Percentiles rank a stretch among this genome's conserved stretches.
phyloP scores from a whole-genome alignment of 2,113 vertebrate genomes.

The Microtus ochrogaster region DNA sequence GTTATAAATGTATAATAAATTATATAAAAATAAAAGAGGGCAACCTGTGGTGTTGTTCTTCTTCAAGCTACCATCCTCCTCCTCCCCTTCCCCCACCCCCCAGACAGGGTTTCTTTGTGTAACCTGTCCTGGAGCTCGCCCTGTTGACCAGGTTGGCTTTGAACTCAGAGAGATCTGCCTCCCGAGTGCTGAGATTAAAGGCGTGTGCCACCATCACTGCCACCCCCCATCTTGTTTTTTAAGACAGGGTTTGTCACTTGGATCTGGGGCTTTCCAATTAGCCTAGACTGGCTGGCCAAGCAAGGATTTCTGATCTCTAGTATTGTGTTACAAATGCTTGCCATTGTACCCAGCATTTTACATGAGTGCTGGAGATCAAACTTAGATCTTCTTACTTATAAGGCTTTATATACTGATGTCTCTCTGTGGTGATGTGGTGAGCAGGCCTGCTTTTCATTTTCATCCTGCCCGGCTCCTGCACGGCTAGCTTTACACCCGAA shows the following conservation, averaged over 20 bases:
- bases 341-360: not conserved
- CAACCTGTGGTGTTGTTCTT: not conserved
- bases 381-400: not conserved
- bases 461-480: too few species aligned
- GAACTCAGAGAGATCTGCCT: too few species aligned
- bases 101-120: too few species aligned
- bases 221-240: not conserved
- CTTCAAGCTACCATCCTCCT: too few species aligned
- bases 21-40: constrained; percentile 47
- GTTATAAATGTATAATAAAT: constrained; percentile 16
- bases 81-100: accelerated
- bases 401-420: not conserved
- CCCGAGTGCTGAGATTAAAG: too few species aligned
- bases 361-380: not conserved
- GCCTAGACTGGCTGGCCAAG: not conserved
- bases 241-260: not conserved
- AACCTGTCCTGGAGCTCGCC: too few species aligned
- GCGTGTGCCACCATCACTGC: too few species aligned
- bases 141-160: too few species aligned
- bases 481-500: too few species aligned
- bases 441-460: too few species aligned
- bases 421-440: too few species aligned
- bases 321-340: not conserved
- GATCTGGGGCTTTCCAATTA: not conserved
- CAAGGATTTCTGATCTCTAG: not conserved